Base-by-base conservation (phyloP, 2,113 vertebrate genomes). In the Laticauda laticaudata region DNA sequence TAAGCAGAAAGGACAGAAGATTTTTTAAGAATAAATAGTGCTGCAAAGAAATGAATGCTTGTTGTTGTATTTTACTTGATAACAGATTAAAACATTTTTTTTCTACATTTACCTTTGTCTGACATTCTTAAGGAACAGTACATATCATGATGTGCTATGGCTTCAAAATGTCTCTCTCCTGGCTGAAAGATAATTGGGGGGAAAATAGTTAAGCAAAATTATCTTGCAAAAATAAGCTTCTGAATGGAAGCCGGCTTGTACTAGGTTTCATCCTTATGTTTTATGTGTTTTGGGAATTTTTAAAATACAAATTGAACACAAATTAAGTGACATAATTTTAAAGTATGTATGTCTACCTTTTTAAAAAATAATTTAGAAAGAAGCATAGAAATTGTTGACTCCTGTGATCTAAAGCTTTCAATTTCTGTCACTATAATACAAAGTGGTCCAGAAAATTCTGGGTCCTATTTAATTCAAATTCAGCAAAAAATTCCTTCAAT, bases 101-200 rank as follows among this genome's bases (percentile, higher is more conserved):
- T 54, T 12, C 69, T n/a, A 94, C 88, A 95, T 97, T 97, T 97
- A 99, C 99, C 98, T 97, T 98, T 93, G 95, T 98, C 98, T 93
- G 99, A 98, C 92, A 98, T 97, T 94, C 97, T 98, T 94, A 99
- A 97, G 91, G 98, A 98, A 96, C 98, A 99, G 86, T 98, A 98
- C 93, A 97, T 97, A 95, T 98, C 98, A 97, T 99, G 99, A 95
- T 98, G 98, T 90, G 96, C 97, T 92, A 98, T 95, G 0, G 96
- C 97, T 97, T 98, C 98, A 97, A 99, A 98, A 94, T 96, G 94
- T 94, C 98, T 97, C 61, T 97, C 98, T 93, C 98, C 98, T 97
- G 98, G 97, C 98, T 97, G 94, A 97, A 95, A 97, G 96, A 93
- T 53, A 95, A 69, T 59, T 94, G 93, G 96, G 92, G 92, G 93